phyloP scores from a whole-genome alignment of 2,888 invertebrate genomes.

The Pomacea canaliculata region DNA sequence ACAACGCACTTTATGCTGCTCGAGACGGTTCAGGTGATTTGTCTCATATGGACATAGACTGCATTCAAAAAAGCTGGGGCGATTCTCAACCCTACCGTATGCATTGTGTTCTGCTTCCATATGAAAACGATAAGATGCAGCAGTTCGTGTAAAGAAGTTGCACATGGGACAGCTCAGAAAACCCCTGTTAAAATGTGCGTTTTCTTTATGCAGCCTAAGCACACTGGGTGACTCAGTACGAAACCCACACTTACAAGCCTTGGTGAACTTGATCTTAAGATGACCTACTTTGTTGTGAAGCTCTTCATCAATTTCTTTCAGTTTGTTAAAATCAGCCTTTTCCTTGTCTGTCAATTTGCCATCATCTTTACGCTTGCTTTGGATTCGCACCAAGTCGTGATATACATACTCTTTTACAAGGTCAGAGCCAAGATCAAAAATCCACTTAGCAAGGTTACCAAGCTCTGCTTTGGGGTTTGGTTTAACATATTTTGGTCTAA shows the following conservation, averaged over 20 bases:
- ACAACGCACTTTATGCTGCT: slow-evolving; percentile 88
- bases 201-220: slow-evolving; percentile 80
- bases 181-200: slow-evolving; percentile 51
- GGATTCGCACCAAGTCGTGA: slow-evolving; percentile 87
- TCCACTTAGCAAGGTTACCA: slow-evolving; percentile 80
- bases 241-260: slow-evolving; percentile 56
- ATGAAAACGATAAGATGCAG: slow-evolving; percentile 81
- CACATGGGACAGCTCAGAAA: slow-evolving; percentile 84
- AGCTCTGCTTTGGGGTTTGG: slow-evolving; percentile 52
- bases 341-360: slow-evolving; percentile 74
- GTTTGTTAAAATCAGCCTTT: slow-evolving; percentile 75
- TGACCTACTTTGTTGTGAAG: slow-evolving; percentile 53
- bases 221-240: slow-evolving; percentile 54
- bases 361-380: slow-evolving; percentile 80
- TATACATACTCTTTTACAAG: slow-evolving; percentile 94
- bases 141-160: slow-evolving; percentile 79
- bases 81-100: slow-evolving; percentile 85
- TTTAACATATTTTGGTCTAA: slow-evolving; percentile 38
- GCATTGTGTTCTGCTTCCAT: slow-evolving; percentile 92
- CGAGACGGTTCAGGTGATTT: slow-evolving; percentile 90
- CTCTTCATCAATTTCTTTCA: slow-evolving; percentile 72
- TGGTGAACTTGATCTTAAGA: slow-evolving; percentile 42
- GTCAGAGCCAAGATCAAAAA: slow-evolving; percentile 90
- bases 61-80: slow-evolving; percentile 90
- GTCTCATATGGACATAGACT: slow-evolving; percentile 94